Conservation (phyloP, 2,113 vertebrate genomes). For the Piprites chloris region DNA sequence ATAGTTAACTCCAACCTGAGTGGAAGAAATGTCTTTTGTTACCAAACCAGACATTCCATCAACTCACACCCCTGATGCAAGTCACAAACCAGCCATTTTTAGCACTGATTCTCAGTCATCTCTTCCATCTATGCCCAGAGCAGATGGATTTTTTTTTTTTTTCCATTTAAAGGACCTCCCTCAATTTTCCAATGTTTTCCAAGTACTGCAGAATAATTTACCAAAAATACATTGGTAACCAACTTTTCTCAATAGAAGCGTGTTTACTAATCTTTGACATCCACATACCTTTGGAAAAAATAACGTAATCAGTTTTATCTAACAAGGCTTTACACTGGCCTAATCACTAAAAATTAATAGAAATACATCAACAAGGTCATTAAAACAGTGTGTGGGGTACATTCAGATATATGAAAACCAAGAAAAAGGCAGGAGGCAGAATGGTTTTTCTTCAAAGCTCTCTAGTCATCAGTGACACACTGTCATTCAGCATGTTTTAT, state of each 20-base stretch:
- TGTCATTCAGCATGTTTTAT: conserved; percentile 35
- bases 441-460: neutral
- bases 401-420: neutral
- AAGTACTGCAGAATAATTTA: neutral
- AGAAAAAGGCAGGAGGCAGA: neutral
- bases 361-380: neutral
- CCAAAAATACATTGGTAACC: neutral
- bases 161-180: neutral
- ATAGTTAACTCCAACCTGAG: neutral
- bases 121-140: neutral
- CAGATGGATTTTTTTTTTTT: neutral
- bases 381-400: neutral
- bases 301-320: neutral
- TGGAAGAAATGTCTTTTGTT: neutral
- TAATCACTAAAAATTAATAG: neutral
- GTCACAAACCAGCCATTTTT: neutral
- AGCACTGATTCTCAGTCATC: neutral
- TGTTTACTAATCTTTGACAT: neutral
- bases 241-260: neutral
- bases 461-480: neutral
- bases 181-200: neutral
- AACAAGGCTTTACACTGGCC: neutral
- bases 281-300: neutral
- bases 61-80: neutral
- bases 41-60: neutral